Evolutionary conservation across 1,140 invertebrate species (phyloP).

Genomic region (Aphelenchoides fujianensis): DNA sequence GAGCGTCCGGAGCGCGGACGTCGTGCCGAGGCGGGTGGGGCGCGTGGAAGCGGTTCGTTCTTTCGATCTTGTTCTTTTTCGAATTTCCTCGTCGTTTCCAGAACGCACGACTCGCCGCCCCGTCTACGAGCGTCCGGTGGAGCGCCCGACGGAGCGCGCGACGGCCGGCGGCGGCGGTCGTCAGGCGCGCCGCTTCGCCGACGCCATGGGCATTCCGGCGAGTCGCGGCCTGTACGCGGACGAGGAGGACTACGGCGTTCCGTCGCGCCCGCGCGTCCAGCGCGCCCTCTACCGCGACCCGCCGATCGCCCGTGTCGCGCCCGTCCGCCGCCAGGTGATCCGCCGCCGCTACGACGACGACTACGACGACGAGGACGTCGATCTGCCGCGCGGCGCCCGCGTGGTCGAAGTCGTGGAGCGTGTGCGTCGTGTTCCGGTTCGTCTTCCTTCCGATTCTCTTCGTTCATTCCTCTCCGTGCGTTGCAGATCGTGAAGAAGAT

Average conservation of each 20-base stretch:
- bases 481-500: slow-evolving; percentile 5
- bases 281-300: not conserved
- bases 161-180: not conserved
- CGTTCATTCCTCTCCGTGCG: not conserved
- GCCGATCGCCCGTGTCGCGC: too few species aligned
- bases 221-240: not conserved
- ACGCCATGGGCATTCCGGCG: not conserved
- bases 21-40: not conserved
- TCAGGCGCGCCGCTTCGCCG: not conserved
- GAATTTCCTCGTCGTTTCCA: not conserved
- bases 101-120: not conserved
- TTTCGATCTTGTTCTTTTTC: too few species aligned
- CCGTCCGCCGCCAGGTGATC: too few species aligned
- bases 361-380: not conserved
- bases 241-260: not conserved
- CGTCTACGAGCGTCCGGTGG: not conserved
- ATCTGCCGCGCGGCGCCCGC: not conserved
- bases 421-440: slow-evolving; percentile 6
- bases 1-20: not conserved
- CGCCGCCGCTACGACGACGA: too few species aligned
- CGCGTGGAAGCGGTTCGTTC: not conserved
- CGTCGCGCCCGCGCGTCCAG: not conserved
- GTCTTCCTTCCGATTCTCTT: not conserved
- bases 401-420: slow-evolving; percentile 6
- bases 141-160: not conserved